Base-by-base conservation (phyloP, 1,140 invertebrate species). In the Brachionus paranguensis region DNA sequence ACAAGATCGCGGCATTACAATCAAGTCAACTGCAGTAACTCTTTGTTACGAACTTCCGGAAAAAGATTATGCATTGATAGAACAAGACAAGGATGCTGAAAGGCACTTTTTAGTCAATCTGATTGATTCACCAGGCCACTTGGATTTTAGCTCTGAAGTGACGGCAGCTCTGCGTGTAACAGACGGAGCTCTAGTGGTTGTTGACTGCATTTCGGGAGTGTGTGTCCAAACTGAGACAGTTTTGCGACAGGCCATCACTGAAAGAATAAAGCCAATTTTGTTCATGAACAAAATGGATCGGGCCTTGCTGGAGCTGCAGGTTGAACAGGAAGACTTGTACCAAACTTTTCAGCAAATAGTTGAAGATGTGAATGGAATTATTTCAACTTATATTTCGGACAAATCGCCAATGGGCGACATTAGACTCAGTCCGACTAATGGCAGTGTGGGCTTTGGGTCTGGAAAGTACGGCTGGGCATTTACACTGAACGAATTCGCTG, bases 211-310 rank as follows among this genome's bases (percentile, higher is more conserved):
- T 8, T 74, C 65, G n/a, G 83, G 83, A 12, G 83, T 84, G 33
- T 72, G 41, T 55, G 68, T 84, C 10, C 84, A 84, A 72, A 84
- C 84, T n/a, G 84, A 84, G 47, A 81, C 78, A 29, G 84, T 84
- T 53, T 41, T 84, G n/a, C 47, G 64, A 3, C 84, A 84, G 47
- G 78, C 78, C 0, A 27, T 84, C 10, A 4, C 53, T 74, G 84
- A 84, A 83, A 12, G 84, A 41, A 84, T 84, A 20, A 84, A 84
- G 24, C 78, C 78, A 41, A 37, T 64, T 7, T 74, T 84, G 50
- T 29, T 84, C 20, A 20, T 84, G 14, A 84, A 84, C 33, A 84
- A 84, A 60, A 43, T 84, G 14, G 84, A 84, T 24, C 45, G 84
- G 11, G 37, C 41, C 37, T 60, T 84, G n/a, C 20, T 83, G 6